A percentile compares a stretch with the other conserved stretches of the same genome.
phyloP scores from a whole-genome alignment of 2,113 vertebrate genomes.

The Caranx ignobilis region DNA sequence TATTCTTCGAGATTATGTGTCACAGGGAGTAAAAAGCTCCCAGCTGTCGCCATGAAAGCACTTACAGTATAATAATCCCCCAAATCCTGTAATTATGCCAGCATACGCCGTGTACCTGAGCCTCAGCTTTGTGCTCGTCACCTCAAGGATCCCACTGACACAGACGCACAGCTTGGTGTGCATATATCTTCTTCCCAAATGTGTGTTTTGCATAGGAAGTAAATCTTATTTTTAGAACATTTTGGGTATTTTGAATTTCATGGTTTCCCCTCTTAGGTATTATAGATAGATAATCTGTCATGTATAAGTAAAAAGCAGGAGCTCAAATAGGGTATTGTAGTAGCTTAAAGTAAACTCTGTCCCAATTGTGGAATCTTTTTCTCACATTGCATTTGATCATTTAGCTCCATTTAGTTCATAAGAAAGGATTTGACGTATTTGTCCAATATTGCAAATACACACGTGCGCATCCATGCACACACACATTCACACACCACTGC shows the following conservation, averaged over 20 bases:
- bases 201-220: conserved; percentile 76
- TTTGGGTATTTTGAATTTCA: conserved; percentile 78
- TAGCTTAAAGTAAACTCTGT: conserved; percentile 52
- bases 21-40: conserved; percentile 83
- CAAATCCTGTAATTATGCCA: conserved; percentile 88
- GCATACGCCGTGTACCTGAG: conserved; percentile 85
- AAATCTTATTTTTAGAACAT: conserved; percentile 81
- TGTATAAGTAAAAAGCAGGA: conserved; percentile 58
- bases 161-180: conserved; percentile 75
- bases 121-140: conserved; percentile 82
- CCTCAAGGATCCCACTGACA: conserved; percentile 82
- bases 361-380: conserved; percentile 40
- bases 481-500: conserved; percentile 18
- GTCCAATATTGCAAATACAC: background rate
- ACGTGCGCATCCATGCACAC: conserved; percentile 26
- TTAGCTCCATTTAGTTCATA: conserved; percentile 5
- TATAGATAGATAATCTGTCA: conserved; percentile 77
- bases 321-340: conserved; percentile 62
- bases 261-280: conserved; percentile 68
- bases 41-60: conserved; percentile 85
- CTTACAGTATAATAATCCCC: conserved; percentile 86
- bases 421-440: conserved; percentile 1
- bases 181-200: conserved; percentile 73
- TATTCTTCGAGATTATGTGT: conserved; percentile 85
- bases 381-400: conserved; percentile 25